These are phyloP conservation scores for Meiosimyza platycephala DNA, from an alignment of 2,888 invertebrate genomes.

Conservation along the genomic window DNA sequence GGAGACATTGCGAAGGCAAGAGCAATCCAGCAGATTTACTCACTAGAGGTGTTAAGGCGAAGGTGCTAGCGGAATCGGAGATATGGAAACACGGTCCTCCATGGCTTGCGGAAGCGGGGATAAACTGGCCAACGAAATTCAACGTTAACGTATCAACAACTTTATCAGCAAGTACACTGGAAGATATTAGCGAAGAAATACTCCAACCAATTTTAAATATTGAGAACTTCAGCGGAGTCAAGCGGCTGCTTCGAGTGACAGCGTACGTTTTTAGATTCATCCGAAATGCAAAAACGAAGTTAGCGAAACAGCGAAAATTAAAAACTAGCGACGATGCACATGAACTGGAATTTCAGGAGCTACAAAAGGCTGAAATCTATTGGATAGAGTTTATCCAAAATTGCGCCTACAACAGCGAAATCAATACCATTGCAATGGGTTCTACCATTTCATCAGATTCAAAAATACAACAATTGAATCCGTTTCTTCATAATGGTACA, in stretches of 20 bases:
- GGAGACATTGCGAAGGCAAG: constrained; percentile 37
- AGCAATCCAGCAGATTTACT: constrained; percentile 32
- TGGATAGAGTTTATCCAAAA: constrained; percentile 36
- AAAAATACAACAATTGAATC: constrained; percentile 39
- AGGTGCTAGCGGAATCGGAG: constrained; percentile 10
- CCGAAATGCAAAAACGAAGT: constrained; percentile 10
- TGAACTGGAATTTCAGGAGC: constrained; percentile 25
- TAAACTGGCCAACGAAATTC: constrained; percentile 18
- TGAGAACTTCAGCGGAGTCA: constrained; percentile 34
- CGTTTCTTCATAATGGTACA: constrained; percentile 31
- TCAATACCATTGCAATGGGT: constrained; percentile 29
- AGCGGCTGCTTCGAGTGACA: constrained; percentile 28
- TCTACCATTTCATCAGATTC: constrained; percentile 34
- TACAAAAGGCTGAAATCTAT: constrained; percentile 37
- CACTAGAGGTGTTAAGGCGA: constrained; percentile 33
- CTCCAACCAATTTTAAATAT: constrained; percentile 28
- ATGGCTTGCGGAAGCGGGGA: constrained; percentile 25
- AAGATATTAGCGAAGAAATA: background rate
- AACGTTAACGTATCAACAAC: constrained; percentile 17
- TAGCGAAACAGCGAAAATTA: constrained; percentile 1
- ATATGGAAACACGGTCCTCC: constrained; percentile 27
- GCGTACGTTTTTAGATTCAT: constrained; percentile 35
- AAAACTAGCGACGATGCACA: constrained; percentile 19
- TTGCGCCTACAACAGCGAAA: constrained; percentile 35
- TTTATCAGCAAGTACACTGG: constrained; percentile 21